Percentiles rank a stretch among this genome's conserved stretches.
Conservation (phyloP, 2,113 vertebrate genomes). For the Xenopus borealis region DNA sequence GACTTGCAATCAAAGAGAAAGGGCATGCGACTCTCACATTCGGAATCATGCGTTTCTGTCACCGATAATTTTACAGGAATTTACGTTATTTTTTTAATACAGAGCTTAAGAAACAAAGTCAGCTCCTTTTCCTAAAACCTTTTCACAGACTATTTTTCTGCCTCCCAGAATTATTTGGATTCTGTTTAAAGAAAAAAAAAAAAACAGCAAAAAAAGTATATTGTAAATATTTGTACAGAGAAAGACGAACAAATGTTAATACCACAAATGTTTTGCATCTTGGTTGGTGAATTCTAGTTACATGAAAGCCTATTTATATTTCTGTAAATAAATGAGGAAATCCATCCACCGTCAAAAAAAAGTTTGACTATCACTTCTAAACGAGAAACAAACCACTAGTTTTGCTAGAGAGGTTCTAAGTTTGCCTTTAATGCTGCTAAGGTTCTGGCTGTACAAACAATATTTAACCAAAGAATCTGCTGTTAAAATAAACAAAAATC, state of each 20-base stretch:
- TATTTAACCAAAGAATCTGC: neutral
- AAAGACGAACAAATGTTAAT: constrained; percentile 19
- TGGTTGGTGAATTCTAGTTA: neutral
- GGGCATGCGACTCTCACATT: too few relatives aligned
- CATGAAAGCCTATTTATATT: neutral
- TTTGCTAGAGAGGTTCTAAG: neutral
- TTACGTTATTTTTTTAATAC: neutral
- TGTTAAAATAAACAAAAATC: too few relatives aligned
- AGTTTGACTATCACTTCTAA: too few relatives aligned
- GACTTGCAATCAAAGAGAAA: too few relatives aligned
- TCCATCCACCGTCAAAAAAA: too few relatives aligned
- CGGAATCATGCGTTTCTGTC: too few relatives aligned
- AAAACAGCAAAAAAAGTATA: neutral
- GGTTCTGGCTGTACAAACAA: neutral
- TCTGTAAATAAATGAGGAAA: neutral
- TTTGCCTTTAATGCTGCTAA: neutral
- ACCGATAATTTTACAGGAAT: too few relatives aligned
- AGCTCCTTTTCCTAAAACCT: neutral
- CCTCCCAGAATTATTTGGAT: neutral
- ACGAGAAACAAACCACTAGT: too few relatives aligned
- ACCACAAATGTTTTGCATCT: neutral
- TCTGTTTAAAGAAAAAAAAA: constrained; percentile 8
- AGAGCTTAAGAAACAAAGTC: neutral
- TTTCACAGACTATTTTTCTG: constrained; percentile 3
- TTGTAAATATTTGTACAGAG: constrained; percentile 9